These are phyloP conservation scores for Brevimyrus niger DNA, from an alignment of 2,113 vertebrate species.

Conservation along the genomic window DNA sequence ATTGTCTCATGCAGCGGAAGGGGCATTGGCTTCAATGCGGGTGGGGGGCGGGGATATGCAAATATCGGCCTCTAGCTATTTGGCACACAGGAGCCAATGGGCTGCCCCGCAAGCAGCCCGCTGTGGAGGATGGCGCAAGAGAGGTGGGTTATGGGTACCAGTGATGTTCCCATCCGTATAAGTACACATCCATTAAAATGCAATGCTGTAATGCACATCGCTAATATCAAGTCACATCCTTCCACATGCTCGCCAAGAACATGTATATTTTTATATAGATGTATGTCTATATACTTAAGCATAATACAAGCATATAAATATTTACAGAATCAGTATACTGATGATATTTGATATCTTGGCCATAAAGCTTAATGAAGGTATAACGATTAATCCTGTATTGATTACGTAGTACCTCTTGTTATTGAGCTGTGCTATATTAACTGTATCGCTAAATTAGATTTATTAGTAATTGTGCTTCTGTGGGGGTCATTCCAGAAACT, in stretches of 20 bases:
- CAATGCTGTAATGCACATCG: background rate
- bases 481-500: conserved; percentile 19
- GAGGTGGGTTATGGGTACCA: background rate
- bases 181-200: background rate
- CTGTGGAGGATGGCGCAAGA: background rate
- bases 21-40: background rate
- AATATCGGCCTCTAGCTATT: background rate
- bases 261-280: background rate
- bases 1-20: background rate
- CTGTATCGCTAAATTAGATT: conserved; percentile 14
- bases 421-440: conserved; percentile 20
- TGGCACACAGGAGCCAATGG: background rate
- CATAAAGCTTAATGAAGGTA: conserved; percentile 16
- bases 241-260: background rate
- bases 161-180: background rate
- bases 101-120: background rate
- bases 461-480: conserved; percentile 6
- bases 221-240: background rate
- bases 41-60: background rate
- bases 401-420: conserved; percentile 23
- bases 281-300: background rate
- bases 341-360: conserved; percentile 19
- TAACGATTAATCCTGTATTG: conserved; percentile 20
- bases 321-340: conserved; percentile 16
- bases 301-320: conserved; percentile 4